Base-by-base conservation (phyloP, 2,888 invertebrate species). In the Melangyna quadrimaculata region DNA sequence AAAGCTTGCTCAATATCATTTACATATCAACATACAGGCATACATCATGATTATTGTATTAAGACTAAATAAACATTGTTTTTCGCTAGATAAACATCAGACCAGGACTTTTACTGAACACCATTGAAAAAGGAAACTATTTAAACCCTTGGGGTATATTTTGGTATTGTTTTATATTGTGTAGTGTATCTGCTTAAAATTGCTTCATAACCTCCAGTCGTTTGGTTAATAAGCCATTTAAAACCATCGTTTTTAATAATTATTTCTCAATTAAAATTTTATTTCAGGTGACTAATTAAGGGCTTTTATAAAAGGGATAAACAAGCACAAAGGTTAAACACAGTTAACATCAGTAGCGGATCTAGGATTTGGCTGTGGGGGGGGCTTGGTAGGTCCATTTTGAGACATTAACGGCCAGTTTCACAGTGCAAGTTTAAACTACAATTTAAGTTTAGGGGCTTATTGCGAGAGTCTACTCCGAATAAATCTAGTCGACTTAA, bases 231-330 rank as follows among this genome's bases (percentile, higher is more conserved):
- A 57, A 53, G 71, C 43, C 59, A 69, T 69, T 78, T 72, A 78
- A 51, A 37, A 53, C 43, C 69, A 61, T 45, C 24, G 72, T 78
- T 82, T 82, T 78, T 82, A 72, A 82, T 82, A 82, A 82, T 82
- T 72, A 78, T 55, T 40, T 59, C 61, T 43, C 45, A 73, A 82
- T 69, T 82, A 63, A 63, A 63, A 61, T 48, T 70, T 78, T 69
- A 59, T 72, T 53, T 27, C 59, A 53, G 65, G 35, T 29, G 57
- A 40, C 48, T 77, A 65, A 65, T 55, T n/a, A 48, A 43, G 40
- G 57, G 10, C 22, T 19, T 72, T 69, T 45, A 17, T 17, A 35
- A 32, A 9, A 9, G 8, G 67, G 43, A 17, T n/a, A n/a, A n/a
- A 59, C 72, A 77, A 77, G 67, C 67, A 72, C 22, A 29, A n/a